phyloP scores from a whole-genome alignment of 2,797 vertebrate genomes.

The Thripadectes ignobilis region DNA sequence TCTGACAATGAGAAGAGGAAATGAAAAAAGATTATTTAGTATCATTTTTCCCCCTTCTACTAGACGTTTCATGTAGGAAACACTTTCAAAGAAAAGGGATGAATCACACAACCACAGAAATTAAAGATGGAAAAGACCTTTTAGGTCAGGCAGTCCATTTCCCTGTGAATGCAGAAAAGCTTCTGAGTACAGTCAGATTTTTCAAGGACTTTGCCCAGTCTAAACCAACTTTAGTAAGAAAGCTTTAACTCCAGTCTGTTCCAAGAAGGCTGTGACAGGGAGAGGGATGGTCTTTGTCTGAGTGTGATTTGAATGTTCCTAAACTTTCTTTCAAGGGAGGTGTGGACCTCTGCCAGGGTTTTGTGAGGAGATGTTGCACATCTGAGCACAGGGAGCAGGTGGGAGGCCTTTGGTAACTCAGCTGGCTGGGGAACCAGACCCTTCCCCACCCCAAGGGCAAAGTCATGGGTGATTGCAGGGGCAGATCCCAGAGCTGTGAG shows the following conservation, averaged over 20 bases:
- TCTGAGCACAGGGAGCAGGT: rapidly evolving
- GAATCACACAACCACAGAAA: slow-evolving; percentile 50
- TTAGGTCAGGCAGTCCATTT: slow-evolving; percentile 54
- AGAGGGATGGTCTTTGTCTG: not conserved
- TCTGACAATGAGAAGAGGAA: slow-evolving; percentile 48
- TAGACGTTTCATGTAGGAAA: slow-evolving; percentile 15
- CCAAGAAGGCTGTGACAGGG: not conserved
- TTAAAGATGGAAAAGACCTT: slow-evolving; percentile 58
- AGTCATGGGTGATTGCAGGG: not conserved
- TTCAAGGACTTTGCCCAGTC: slow-evolving; percentile 21
- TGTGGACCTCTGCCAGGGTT: not conserved
- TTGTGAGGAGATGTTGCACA: not conserved
- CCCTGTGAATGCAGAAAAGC: slow-evolving; percentile 14
- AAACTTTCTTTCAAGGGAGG: not conserved
- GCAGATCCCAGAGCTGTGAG: rapidly evolving
- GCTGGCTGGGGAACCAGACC: not conserved
- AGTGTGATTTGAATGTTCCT: not conserved
- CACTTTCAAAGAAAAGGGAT: slow-evolving; percentile 45
- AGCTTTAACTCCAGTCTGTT: not conserved
- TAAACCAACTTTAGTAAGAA: not conserved
- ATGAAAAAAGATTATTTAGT: slow-evolving; percentile 56
- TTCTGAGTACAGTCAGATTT: not conserved
- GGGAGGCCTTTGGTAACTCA: not conserved
- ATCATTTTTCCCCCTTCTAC: not conserved
- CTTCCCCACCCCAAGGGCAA: not conserved